Conservation (phyloP, 2,113 vertebrate genomes). For the Etia nguti region DNA sequence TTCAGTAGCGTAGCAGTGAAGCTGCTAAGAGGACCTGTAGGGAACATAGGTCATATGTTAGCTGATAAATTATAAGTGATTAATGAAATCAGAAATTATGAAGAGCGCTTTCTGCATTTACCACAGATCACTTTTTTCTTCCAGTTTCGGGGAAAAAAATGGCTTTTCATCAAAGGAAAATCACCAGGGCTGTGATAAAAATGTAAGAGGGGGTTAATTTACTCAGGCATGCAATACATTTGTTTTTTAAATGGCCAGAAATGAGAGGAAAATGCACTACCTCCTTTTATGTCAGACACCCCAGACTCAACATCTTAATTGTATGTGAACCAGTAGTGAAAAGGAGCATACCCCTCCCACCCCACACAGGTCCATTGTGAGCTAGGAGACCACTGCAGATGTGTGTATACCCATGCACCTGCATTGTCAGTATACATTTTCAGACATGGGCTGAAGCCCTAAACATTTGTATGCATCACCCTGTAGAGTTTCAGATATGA, state of each 20-base stretch:
- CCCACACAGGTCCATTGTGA: background rate
- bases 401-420: background rate
- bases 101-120: background rate
- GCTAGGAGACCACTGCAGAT: background rate
- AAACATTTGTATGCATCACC: background rate
- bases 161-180: background rate
- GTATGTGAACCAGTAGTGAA: background rate
- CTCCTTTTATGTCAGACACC: background rate
- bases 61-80: background rate
- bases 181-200: background rate
- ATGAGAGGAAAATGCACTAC: background rate
- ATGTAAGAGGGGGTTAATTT: background rate
- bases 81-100: background rate
- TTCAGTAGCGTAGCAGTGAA: background rate
- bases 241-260: background rate
- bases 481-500: background rate
- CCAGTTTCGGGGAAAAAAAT: background rate
- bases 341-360: background rate
- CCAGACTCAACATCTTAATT: background rate
- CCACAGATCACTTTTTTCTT: background rate
- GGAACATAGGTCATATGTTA: background rate
- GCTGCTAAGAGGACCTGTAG: background rate
- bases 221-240: background rate
- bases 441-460: background rate
- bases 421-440: background rate